Evolutionary conservation across 2,797 vertebrate species (phyloP), one percentile per base, ranked within the genome.

Genomic region (Taenioides sp.): DNA sequence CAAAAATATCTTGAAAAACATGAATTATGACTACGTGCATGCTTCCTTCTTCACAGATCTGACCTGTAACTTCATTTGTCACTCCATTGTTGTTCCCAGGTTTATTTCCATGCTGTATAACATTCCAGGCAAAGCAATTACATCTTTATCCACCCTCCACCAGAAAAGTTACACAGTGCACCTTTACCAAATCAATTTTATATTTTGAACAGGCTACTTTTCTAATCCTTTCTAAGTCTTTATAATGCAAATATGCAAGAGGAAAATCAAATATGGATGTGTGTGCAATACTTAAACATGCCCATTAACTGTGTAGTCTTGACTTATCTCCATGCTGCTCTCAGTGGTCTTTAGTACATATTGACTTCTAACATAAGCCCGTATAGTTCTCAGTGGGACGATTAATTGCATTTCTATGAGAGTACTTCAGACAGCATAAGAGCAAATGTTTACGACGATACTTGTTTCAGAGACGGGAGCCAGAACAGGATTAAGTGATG

Each of bases 401-500:
- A 59, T 43, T 59, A 69, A 43, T 37, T 25, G 11, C 16, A 25
- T 1, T 59, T 65, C 28, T 68, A 34, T 31, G 27, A 22, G 27
- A 27, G 20, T 5, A 69, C 18, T 37, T 67, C 5, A 65, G 59
- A 78, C 43, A 5, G 64, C 55, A 57, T 49, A 52, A 72, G 28
- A 78, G 66, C 67, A 64, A 75, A 79, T 77, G 47, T 73, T 72
- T 75, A 65, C 7, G 1, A 23, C 67, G 49, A 23, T 50, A 64
- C 5, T 77, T 65, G 22, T 65, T 43, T 69, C 77, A 66, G 73
- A 74, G 72, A 76, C 82, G 58, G 62, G 75, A 77, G 61, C 47
- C 70, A 78, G 77, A 50, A 72, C 28, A 67, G 75, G 70, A 80
- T 85, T 67, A 84, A 58, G 43, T 74, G 28, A 37, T 71, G 80